A percentile compares a stretch with the other conserved stretches of the same genome.
These are phyloP conservation scores for Gambusia holbrooki DNA, from an alignment of 2,113 vertebrate species.

Conservation along the genomic window DNA sequence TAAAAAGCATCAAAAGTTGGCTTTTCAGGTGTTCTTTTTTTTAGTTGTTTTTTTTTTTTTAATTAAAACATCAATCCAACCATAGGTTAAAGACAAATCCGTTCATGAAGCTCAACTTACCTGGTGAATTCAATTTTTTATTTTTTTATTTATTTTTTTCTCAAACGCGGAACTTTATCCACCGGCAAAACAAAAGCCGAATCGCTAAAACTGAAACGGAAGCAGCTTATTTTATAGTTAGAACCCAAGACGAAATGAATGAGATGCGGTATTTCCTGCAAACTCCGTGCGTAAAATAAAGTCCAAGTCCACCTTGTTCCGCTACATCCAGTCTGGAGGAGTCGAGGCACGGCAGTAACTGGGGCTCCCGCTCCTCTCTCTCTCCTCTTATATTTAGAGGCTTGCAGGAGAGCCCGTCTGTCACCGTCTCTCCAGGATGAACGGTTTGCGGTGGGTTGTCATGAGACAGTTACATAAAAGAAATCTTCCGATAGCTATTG, in stretches of 20 bases:
- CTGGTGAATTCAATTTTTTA: slow-evolving; percentile 27
- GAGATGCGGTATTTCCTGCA: slow-evolving; percentile 39
- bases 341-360: slow-evolving; percentile 52
- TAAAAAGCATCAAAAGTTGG: no score
- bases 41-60: no score
- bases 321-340: slow-evolving; percentile 64
- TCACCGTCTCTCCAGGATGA: slow-evolving; percentile 66
- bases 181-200: slow-evolving; percentile 13
- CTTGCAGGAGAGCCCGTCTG: slow-evolving; percentile 75
- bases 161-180: slow-evolving; percentile 42
- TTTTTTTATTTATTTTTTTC: background rate
- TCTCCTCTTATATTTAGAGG: slow-evolving; percentile 78
- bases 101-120: slow-evolving; percentile 49
- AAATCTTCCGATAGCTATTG: slow-evolving; percentile 67
- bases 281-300: slow-evolving; percentile 54
- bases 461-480: slow-evolving; percentile 78
- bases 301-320: slow-evolving; percentile 67
- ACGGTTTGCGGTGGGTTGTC: slow-evolving; percentile 65
- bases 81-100: no score
- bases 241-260: slow-evolving; percentile 24
- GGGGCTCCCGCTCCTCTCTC: slow-evolving; percentile 26
- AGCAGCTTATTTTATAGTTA: slow-evolving; percentile 1
- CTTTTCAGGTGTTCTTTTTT: no score
- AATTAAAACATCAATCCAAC: no score
- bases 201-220: slow-evolving; percentile 1